Base-by-base conservation (phyloP, 2,888 invertebrate genomes). In the Cheilosia grossa region DNA sequence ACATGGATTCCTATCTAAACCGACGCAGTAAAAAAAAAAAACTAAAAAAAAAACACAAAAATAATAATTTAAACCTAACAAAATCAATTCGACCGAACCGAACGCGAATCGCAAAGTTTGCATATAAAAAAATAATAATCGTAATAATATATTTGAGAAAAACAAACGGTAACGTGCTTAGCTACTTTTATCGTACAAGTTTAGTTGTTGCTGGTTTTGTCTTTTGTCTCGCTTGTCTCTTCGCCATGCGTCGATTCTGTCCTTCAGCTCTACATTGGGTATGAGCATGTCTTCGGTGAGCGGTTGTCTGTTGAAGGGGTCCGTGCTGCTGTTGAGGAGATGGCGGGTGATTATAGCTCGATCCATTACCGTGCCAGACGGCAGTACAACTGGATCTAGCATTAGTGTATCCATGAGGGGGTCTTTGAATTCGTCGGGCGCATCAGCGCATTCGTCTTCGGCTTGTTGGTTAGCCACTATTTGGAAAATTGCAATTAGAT, bases 401-500 rank as follows among this genome's bases (percentile, higher is more conserved):
- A 99, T 99, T 64, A 99, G 93, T 0, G 98, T 98, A 91, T 98
- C 98, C 99, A 99, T 99, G 42, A 99, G 93, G 0, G 98, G 98
- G 93, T 99, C 99, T 91, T 96, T 95, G 92, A 98, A 99, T 92
- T 98, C 98, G 88, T 98, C 98, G 0, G 99, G 98, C 44, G 98
- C 98, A 92, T 98, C 98, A 24, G 97, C 97, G 91, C 96, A 97
- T 92, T 98, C 98, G 88, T 98, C 96, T 89, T 98, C 98, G 87
- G 95, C 95, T 89, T 97, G 95, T 91, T 96, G 95, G 91, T 98
- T 98, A 64, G 95, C 94, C 87, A 95, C 94, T 92, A 58, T 10
- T 64, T 59, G 10, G 3, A 69, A 53, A 30, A 21, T 1, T 2
- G 30, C 4, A 15, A 49, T 2, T 49, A 21, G 53, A 19, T 24